These are phyloP conservation scores for Tetanocera ferruginea DNA, from an alignment of 2,888 invertebrate species.

Conservation along the genomic window DNA sequence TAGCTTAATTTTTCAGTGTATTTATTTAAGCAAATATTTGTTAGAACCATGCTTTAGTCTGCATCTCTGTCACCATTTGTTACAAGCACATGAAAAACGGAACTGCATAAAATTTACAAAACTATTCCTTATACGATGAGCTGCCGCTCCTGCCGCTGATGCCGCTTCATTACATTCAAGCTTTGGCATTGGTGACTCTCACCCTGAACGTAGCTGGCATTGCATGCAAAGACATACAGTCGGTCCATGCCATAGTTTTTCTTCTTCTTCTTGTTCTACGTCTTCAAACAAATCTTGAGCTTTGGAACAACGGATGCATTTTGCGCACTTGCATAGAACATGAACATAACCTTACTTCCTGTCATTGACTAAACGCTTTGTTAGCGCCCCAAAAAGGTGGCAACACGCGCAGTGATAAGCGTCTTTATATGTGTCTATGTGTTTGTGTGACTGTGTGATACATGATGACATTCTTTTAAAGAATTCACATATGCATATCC, in stretches of 20 bases:
- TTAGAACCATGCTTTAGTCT: not conserved
- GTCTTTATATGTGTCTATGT: not conserved
- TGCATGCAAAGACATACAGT: not conserved
- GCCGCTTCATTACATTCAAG: slow-evolving; percentile 15
- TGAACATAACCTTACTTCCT: slow-evolving; percentile 41
- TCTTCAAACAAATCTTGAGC: not conserved
- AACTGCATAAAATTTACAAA: slow-evolving; percentile 34
- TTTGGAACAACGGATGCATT: slow-evolving; percentile 19
- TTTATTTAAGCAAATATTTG: not conserved
- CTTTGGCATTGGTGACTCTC: not conserved
- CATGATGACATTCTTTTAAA: not conserved
- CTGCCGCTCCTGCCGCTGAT: not conserved
- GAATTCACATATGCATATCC: slow-evolving; percentile 17
- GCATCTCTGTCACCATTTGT: slow-evolving; percentile 34
- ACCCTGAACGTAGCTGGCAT: not conserved
- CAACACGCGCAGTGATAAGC: slow-evolving; percentile 42
- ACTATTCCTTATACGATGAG: slow-evolving; percentile 6
- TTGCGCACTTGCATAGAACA: slow-evolving; percentile 18
- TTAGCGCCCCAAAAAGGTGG: slow-evolving; percentile 47
- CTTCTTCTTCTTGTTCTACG: not conserved
- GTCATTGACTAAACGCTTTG: slow-evolving; percentile 38
- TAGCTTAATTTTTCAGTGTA: slow-evolving; percentile 6
- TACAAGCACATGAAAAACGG: slow-evolving; percentile 34
- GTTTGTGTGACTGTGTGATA: not conserved
- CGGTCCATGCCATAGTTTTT: not conserved